phyloP scores from a whole-genome alignment of 2,888 invertebrate species.

The Phytoseiulus persimilis region DNA sequence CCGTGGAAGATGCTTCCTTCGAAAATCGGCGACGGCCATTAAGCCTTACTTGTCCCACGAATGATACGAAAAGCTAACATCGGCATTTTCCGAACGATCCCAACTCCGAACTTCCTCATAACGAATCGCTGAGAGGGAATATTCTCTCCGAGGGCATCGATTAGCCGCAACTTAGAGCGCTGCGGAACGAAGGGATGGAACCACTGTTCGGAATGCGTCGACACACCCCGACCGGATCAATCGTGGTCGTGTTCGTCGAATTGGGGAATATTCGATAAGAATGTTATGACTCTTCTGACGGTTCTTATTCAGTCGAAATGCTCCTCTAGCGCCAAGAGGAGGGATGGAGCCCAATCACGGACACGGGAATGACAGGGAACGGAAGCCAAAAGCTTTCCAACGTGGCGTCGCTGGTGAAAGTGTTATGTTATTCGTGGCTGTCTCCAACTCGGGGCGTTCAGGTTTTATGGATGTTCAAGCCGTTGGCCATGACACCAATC shows the following conservation, averaged over 20 bases:
- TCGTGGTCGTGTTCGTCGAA: not conserved
- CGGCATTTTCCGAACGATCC: no score
- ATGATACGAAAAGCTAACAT: not conserved
- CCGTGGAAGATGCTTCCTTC: not conserved
- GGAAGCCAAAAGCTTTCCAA: not conserved
- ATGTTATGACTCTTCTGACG: not conserved
- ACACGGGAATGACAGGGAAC: not conserved
- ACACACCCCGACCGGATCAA: not conserved
- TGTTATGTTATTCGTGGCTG: not conserved
- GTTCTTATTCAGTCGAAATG: not conserved
- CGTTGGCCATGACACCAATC: no score
- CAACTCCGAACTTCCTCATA: no score
- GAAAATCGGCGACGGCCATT: not conserved
- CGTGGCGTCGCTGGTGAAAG: not conserved
- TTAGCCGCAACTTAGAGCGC: no score
- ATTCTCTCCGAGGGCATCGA: no score
- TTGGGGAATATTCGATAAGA: not conserved
- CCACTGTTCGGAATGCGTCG: no score
- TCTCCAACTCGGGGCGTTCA: not conserved
- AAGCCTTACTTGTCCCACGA: not conserved
- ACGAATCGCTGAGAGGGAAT: no score
- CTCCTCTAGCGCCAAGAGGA: not conserved
- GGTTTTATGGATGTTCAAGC: no score
- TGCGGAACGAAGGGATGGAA: no score
- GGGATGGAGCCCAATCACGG: not conserved